Base-by-base conservation (phyloP, 2,113 vertebrate species). In the Dendropsophus ebraccatus region DNA sequence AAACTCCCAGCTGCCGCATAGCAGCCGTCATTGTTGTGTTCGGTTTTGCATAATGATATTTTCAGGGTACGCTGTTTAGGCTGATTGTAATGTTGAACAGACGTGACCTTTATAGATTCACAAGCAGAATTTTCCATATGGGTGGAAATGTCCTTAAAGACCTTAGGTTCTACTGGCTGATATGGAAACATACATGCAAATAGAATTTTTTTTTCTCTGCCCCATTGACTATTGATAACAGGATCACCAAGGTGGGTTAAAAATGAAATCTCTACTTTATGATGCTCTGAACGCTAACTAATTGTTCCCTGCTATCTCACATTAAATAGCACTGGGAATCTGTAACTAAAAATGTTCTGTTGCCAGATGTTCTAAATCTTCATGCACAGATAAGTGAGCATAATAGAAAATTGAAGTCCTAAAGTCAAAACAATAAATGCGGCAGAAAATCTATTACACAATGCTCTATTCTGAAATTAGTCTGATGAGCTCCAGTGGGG, bases 381-480 rank as follows among this genome's bases (percentile, higher is more conserved):
- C 52, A 60, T 47, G 23, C 78, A 81, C 35, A 81, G 58, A 81
- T 65, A 81, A 65, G 47, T 69, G 79, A 67, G 60, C 62, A 82
- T 69, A 69, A 82, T 82, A 69, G 60, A 69, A 70, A 41, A 82
- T 32, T 54, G 17, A 75, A 60, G 65, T 76, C 41, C 41, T 47
- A 76, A 84, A 60, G 56, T 41, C 83, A 76, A 49, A 62, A 84
- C 73, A 84, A 76, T 49, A 65, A 84, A 76, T 49, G 73, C 83
- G 62, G 56, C 37, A 76, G 37, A 84, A 62, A 76, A 60, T 74
- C 54, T 84, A 76, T 49, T 62, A 49, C 54, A 84, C 72, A 84
- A 60, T 75, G 70, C 82, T 75, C 37, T 65, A 25, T 81, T 65
- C 45, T 81, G 56, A 81, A 56, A 84, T 74, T 25, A 84, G 35